These are phyloP conservation scores for Smittia aterrima DNA, from an alignment of 2,888 invertebrate species.

Conservation along the genomic window DNA sequence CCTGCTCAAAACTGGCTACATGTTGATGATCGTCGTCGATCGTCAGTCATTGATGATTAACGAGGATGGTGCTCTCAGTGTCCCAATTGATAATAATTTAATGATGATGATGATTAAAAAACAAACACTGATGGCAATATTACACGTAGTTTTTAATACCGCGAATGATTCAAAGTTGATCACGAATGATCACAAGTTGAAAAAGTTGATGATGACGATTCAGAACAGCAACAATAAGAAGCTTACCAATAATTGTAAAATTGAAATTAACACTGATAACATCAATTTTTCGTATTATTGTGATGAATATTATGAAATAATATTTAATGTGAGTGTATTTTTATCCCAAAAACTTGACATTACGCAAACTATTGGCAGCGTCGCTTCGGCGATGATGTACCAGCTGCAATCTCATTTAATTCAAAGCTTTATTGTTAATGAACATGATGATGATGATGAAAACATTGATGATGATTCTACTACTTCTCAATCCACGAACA, in stretches of 20 bases:
- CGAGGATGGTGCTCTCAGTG: constrained; percentile 32
- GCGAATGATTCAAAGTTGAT: constrained; percentile 15
- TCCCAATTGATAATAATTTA: constrained; percentile 32
- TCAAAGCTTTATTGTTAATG: constrained; percentile 41
- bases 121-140: constrained; percentile 41
- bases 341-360: constrained; percentile 42
- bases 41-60: not conserved
- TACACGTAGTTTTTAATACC: constrained; percentile 31
- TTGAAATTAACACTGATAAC: constrained; percentile 42
- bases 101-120: constrained; percentile 32
- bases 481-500: constrained; percentile 55
- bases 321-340: constrained; percentile 41
- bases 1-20: constrained; percentile 36
- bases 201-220: constrained; percentile 12
- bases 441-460: constrained; percentile 1
- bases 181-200: not conserved
- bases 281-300: constrained; percentile 42
- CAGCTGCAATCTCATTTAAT: constrained; percentile 41
- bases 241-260: constrained; percentile 42
- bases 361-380: constrained; percentile 30
- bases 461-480: not conserved
- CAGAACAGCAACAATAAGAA: constrained; percentile 41
- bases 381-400: constrained; percentile 5
- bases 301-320: constrained; percentile 41
- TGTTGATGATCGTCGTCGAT: constrained; percentile 22